phyloP scores from a whole-genome alignment of 2,888 invertebrate genomes.

The Mythimna ferrago region DNA sequence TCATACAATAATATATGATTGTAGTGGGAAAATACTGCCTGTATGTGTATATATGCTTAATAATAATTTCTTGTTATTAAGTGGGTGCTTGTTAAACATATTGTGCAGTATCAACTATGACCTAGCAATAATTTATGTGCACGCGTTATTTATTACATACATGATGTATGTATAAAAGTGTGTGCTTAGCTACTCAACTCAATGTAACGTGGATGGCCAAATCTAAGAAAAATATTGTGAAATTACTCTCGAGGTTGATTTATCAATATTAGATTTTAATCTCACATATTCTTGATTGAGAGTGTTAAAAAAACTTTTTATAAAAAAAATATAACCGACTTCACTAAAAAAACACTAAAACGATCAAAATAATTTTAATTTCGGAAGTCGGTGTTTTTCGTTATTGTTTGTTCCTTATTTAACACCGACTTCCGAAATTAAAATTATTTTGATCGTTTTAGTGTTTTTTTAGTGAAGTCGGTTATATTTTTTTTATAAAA shows the following conservation, averaged over 20 bases:
- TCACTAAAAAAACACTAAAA: too few species aligned
- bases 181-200: neutral
- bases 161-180: neutral
- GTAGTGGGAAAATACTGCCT: constrained; percentile 31
- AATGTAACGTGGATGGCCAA: neutral
- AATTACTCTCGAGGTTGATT: neutral
- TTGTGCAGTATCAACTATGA: constrained; percentile 41
- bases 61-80: constrained; percentile 29
- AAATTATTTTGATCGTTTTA: too few species aligned
- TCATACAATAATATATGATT: neutral
- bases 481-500: too few species aligned
- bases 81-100: constrained; percentile 19
- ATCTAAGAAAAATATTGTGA: neutral
- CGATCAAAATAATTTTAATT: too few species aligned
- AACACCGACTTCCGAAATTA: too few species aligned
- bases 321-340: too few species aligned
- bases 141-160: constrained; percentile 2
- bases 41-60: neutral
- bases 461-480: too few species aligned
- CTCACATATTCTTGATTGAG: too few species aligned
- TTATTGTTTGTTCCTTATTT: too few species aligned
- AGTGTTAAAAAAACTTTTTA: too few species aligned
- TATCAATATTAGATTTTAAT: neutral
- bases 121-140: constrained; percentile 31
- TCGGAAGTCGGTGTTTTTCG: too few species aligned